Base-by-base conservation (phyloP, 2,888 invertebrate genomes). In the Stratiomys singularior region DNA sequence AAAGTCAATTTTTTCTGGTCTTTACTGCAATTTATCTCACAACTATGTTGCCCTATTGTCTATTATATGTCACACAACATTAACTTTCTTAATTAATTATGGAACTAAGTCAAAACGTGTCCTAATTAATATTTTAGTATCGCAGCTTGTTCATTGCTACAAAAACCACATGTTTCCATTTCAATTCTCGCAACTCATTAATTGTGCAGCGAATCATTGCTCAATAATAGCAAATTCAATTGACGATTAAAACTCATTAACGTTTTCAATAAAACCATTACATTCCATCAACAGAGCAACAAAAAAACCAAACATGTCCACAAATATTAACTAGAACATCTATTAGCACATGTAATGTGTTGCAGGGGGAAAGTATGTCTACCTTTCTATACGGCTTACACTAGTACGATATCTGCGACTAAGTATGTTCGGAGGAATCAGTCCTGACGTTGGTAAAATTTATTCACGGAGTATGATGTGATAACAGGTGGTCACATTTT, bases 401-500 rank as follows among this genome's bases (percentile, higher is more conserved):
- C 18, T 37, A 37, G 37, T 5, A 37, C 52, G 4, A 13, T 52
- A 13, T 52, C 15, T 52, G 5, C 3, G 9, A 3, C 37, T 37
- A 37, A 37, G 37, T 52, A 13, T 5, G 15, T 18, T 52, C 15
- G 15, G 52, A 5, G 4, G 52, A 37, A 3, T 21, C 25, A 60
- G 23, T 2, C 25, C 58, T 9, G 3, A 52, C n/a, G 15, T 52
- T 23, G 25, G 23, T 60, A 23, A 60, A 44, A 30, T 67, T 67
- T 44, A 67, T 67, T 67, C 30, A 1, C 67, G n/a, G 30, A 18
- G 27, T 47, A 23, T 66, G 11, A 23, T 46, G 30, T 47, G 76
- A 78, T 71, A 78, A 78, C 78, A 78, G 78, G 76, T 76, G 78
- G 69, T 71, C 76, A 44, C 67, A 47, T 47, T 46, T 37, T 37